Evolutionary conservation across 2,888 invertebrate species (phyloP).

Genomic region (Actias luna): DNA sequence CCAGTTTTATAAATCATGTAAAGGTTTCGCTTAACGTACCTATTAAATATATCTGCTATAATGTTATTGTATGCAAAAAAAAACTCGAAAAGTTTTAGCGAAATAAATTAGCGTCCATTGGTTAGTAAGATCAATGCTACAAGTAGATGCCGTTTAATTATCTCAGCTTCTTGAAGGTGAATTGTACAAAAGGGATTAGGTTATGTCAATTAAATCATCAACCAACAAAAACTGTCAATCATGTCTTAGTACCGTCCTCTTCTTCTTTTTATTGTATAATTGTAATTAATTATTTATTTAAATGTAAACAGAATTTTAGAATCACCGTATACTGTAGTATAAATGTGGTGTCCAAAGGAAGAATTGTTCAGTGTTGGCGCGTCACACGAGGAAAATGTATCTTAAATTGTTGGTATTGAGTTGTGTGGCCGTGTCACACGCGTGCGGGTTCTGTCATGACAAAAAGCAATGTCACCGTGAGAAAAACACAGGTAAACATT

Average conservation of each 20-base stretch:
- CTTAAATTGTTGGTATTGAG: not conserved
- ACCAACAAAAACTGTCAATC: no score
- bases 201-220: no score
- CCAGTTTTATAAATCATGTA: no score
- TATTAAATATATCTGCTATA: no score
- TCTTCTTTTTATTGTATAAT: not conserved
- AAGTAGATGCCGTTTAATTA: no score
- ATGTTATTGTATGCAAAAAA: no score
- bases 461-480: not conserved
- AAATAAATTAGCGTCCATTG: no score
- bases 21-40: no score
- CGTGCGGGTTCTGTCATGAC: not conserved
- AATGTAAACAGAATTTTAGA: not conserved
- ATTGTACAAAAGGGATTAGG: no score
- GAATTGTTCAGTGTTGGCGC: not conserved
- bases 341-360: not conserved
- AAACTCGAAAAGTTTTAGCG: no score
- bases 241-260: not conserved
- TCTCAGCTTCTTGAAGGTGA: no score
- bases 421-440: not conserved
- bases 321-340: not conserved
- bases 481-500: not conserved
- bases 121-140: no score
- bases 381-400: constrained; percentile 1
- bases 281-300: not conserved